phyloP scores from a whole-genome alignment of 2,113 vertebrate genomes.

The Lampris incognitus region DNA sequence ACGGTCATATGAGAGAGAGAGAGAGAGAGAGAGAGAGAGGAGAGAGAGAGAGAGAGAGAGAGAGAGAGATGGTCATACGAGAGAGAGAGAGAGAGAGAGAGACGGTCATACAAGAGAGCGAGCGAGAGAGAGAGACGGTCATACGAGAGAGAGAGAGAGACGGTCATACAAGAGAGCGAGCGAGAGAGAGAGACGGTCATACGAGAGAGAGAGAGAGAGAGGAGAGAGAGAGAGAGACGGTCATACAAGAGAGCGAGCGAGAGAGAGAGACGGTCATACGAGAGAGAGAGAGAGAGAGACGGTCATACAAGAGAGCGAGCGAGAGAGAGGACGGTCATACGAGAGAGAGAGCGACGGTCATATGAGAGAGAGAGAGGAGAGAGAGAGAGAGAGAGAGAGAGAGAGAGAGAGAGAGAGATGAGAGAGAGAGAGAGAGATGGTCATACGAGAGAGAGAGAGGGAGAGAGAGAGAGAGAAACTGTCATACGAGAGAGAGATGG shows the following conservation, averaged over 20 bases:
- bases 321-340: neutral
- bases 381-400: slow-evolving; percentile 14
- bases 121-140: neutral
- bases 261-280: neutral
- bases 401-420: neutral
- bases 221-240: neutral
- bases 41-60: no score
- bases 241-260: no score
- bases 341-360: neutral
- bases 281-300: no score
- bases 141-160: neutral
- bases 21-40: no score
- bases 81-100: no score
- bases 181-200: neutral
- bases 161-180: neutral
- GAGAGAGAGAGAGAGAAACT: slow-evolving; percentile 18
- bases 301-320: no score
- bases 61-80: no score
- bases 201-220: neutral
- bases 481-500: neutral
- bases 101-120: no score
- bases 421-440: neutral
- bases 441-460: neutral
- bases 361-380: neutral
- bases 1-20: no score